Conservation (phyloP, 2,888 invertebrate species). For the Agrotis segetum region DNA sequence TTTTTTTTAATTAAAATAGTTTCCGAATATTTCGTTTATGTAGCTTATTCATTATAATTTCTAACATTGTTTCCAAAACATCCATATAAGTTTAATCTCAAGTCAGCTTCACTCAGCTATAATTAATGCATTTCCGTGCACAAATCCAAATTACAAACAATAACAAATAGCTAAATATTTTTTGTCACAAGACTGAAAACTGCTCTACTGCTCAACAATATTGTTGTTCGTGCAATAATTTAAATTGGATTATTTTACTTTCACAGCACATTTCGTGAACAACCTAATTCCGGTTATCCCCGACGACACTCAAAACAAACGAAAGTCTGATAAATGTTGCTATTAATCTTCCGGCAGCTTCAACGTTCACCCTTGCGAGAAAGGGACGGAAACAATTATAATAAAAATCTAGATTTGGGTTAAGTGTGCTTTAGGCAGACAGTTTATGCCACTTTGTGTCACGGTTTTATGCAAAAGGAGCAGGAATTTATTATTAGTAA, state of each 20-base stretch:
- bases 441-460: conserved; percentile 61
- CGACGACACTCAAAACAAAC: conserved; percentile 87
- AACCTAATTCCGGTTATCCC: conserved; percentile 85
- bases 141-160: conserved; percentile 34
- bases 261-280: conserved; percentile 80
- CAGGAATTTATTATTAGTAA: conserved; percentile 58
- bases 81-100: too few relatives aligned
- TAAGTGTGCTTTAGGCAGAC: conserved; percentile 67
- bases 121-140: conserved; percentile 5
- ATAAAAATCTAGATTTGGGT: conserved; percentile 78
- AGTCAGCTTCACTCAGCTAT: not conserved
- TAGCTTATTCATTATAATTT: not conserved
- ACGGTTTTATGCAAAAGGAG: conserved; percentile 54
- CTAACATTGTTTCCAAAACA: too few relatives aligned
- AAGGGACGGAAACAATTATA: conserved; percentile 74
- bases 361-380: conserved; percentile 74
- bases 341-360: conserved; percentile 82
- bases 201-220: conserved; percentile 60
- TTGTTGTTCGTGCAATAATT: conserved; percentile 75
- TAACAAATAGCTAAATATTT: conserved; percentile 55
- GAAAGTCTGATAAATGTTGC: conserved; percentile 87
- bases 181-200: conserved; percentile 57
- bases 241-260: conserved; percentile 84
- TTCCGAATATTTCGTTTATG: too few relatives aligned
- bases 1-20: too few relatives aligned